phyloP scores from a whole-genome alignment of 2,113 vertebrate genomes.

The Pituophis catenifer region DNA sequence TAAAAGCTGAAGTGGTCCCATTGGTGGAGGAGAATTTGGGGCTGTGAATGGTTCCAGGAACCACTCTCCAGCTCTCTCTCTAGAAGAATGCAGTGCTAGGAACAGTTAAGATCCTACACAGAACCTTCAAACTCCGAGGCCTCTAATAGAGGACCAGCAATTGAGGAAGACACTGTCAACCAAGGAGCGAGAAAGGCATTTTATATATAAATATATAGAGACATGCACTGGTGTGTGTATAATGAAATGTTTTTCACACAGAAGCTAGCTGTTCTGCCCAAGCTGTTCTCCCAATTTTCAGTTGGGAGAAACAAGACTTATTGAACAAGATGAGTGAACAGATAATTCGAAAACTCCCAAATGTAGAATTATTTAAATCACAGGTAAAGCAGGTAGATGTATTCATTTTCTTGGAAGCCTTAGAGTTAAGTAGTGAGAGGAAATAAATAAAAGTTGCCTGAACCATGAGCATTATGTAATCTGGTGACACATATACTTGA shows the following conservation, averaged over 20 bases:
- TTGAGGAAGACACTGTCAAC: not conserved
- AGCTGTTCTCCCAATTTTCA: constrained; percentile 36
- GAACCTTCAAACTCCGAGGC: not conserved
- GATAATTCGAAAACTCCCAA: constrained; percentile 47
- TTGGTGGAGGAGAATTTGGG: not conserved
- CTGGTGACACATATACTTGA: not conserved
- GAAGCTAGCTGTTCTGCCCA: constrained; percentile 44
- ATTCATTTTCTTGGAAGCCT: constrained; percentile 52
- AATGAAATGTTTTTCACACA: constrained; percentile 55
- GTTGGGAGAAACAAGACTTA: constrained; percentile 41
- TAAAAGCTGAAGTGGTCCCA: not conserved
- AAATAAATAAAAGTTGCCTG: not conserved
- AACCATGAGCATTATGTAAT: not conserved
- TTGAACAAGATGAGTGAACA: constrained; percentile 52
- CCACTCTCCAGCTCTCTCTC: not conserved
- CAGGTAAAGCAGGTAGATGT: constrained; percentile 40
- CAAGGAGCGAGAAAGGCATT: not conserved
- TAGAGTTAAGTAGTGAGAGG: constrained; percentile 40
- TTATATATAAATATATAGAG: constrained; percentile 2
- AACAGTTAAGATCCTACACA: not conserved
- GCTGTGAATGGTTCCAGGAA: not conserved
- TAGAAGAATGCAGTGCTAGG: not conserved
- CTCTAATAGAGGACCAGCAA: not conserved
- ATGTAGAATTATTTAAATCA: constrained; percentile 54
- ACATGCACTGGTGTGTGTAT: constrained; percentile 5